Evolutionary conservation across 2,888 invertebrate species (phyloP).

Genomic region (Drosophila barbarae): DNA sequence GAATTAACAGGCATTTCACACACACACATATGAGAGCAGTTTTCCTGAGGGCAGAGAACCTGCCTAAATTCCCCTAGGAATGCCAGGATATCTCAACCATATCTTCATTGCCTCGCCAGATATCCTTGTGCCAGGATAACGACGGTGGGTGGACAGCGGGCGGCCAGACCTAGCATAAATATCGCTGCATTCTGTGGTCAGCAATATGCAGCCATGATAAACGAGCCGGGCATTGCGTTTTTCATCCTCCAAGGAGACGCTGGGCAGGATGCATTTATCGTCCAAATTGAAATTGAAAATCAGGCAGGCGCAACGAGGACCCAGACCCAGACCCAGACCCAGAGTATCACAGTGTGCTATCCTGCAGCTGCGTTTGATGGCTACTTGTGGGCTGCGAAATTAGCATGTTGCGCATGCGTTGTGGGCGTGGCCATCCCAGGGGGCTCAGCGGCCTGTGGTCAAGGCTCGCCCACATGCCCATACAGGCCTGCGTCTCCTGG

Average conservation of each 20-base stretch:
- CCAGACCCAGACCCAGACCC: not conserved
- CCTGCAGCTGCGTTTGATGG: constrained; percentile 35
- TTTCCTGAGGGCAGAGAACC: not conserved
- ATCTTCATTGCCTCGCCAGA: not conserved
- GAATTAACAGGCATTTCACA: not conserved
- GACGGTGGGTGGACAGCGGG: constrained; percentile 5
- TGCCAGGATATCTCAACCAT: not conserved
- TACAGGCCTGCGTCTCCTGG: constrained; percentile 13
- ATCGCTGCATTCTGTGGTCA: constrained; percentile 48
- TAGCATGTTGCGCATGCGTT: constrained; percentile 61
- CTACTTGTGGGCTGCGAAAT: constrained; percentile 33
- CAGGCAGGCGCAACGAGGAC: constrained; percentile 37
- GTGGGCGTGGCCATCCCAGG: constrained; percentile 44
- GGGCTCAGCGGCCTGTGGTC: constrained; percentile 12
- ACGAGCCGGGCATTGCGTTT: constrained; percentile 31
- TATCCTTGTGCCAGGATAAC: not conserved
- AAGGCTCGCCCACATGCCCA: not conserved
- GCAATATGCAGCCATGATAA: constrained; percentile 48
- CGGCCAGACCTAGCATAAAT: constrained; percentile 42
- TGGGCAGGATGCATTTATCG: constrained; percentile 36
- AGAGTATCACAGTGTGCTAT: not conserved
- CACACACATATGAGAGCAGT: too few relatives aligned
- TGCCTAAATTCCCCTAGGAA: not conserved
- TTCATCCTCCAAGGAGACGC: constrained; percentile 1
- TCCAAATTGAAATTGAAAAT: constrained; percentile 52